These are phyloP conservation scores for Luffia ferchaultella DNA, from an alignment of 2,888 invertebrate species.

Conservation along the genomic window DNA sequence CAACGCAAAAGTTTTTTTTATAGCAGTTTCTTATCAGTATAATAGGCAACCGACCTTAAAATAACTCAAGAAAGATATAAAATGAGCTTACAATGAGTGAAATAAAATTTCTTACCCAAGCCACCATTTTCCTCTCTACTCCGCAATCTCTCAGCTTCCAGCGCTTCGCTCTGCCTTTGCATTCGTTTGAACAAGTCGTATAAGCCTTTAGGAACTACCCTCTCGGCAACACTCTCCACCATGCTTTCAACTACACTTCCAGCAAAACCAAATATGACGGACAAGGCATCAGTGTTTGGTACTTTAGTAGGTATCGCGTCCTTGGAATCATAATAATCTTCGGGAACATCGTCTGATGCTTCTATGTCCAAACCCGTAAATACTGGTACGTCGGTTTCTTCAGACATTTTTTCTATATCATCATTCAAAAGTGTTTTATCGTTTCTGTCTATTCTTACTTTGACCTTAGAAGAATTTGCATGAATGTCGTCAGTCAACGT, in stretches of 20 bases:
- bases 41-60: too few relatives aligned
- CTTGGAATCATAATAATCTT: conserved; percentile 54
- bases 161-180: conserved; percentile 51
- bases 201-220: conserved; percentile 49
- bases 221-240: conserved; percentile 51
- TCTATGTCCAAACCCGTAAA: conserved; percentile 46
- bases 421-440: conserved; percentile 10
- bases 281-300: conserved; percentile 48
- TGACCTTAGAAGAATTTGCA: not conserved
- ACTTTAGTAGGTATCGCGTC: conserved; percentile 47
- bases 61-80: too few relatives aligned
- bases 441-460: conserved; percentile 4
- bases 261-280: conserved; percentile 51
- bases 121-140: conserved; percentile 60
- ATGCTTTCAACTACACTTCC: conserved; percentile 54
- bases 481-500: conserved; percentile 5
- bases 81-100: too few relatives aligned
- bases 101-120: conserved; percentile 46
- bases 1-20: too few relatives aligned
- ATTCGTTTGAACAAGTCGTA: conserved; percentile 51
- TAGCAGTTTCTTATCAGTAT: too few relatives aligned
- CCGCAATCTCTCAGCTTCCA: conserved; percentile 50
- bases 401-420: conserved; percentile 18
- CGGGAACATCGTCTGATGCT: conserved; percentile 37
- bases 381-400: conserved; percentile 29